Evolutionary conservation across 2,888 invertebrate species (phyloP), one percentile per base, ranked within the genome.

Genomic region (Chouioia cunea): DNA sequence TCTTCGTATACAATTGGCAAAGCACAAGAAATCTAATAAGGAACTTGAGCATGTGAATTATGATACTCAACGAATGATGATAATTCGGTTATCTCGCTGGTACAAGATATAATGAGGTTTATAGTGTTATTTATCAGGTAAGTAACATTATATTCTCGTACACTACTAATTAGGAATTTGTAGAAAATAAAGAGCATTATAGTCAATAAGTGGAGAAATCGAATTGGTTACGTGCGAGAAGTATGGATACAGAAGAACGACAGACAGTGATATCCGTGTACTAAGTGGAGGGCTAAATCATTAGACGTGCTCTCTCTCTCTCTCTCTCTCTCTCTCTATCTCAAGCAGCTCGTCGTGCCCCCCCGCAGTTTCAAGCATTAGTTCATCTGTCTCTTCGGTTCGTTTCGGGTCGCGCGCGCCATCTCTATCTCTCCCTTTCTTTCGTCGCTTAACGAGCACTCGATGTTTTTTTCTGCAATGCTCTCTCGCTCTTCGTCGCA

Each of bases 341-440:
- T 52, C 58, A 18, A 52, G 60, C 56, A 20, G 27, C 53, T 58
- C 57, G 16, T 27, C 77, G 77, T 70, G 76, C 80, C 81, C 81
- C n/a, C 82, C 83, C 76, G 81, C 78, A 76, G 83, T 77, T 82
- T 76, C 76, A 77, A 79, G 83, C 82, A 83, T 83, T 82, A 83
- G 83, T 83, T 84, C 82, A 81, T 82, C 82, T 80, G 82, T 83
- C 82, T 82, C 81, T 78, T 66, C 76, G 78, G 73, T 72, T 81
- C 78, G 79, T 77, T 77, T 79, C 78, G 79, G 80, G 77, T 78
- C 78, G 72, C 76, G 63, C 50, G 43, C 48, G 23, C 56, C 15
- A 46, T 53, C 44, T 46, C 14, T 44, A 20, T 16, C 50, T 16
- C 22, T 48, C 47, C 48, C 16, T 76, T 75, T 74, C 77, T 73